phyloP scores from a whole-genome alignment of 2,888 invertebrate species.

The Lissonota sp. region DNA sequence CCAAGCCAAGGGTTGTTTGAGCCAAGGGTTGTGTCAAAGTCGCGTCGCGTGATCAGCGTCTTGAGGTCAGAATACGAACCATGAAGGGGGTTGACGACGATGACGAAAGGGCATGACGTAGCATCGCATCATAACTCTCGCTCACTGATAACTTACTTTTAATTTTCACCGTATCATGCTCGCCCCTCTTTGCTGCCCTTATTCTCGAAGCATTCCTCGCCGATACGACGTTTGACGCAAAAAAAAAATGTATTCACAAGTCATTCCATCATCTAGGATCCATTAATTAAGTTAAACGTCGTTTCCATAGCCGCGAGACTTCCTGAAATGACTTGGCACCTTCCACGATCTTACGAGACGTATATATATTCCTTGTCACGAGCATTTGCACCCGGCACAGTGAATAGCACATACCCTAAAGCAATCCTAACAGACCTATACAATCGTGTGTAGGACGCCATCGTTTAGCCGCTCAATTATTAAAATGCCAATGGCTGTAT shows the following conservation, averaged over 20 bases:
- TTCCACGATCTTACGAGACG: not conserved
- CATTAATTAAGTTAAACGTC: constrained; percentile 47
- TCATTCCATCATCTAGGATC: constrained; percentile 14
- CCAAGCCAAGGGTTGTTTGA: constrained; percentile 14
- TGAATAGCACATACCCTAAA: not conserved
- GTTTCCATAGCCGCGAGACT: not conserved
- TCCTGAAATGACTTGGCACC: not conserved
- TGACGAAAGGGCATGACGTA: not conserved
- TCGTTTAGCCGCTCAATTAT: constrained; percentile 2
- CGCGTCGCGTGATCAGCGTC: constrained; percentile 54
- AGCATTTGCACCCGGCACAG: not conserved
- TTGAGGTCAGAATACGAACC: constrained; percentile 29
- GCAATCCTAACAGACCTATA: not conserved
- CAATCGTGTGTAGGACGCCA: not conserved
- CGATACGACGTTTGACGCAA: constrained; percentile 12
- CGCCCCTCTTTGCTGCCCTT: not conserved
- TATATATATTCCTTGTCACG: not conserved
- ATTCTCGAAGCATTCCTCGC: not conserved
- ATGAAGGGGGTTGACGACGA: constrained; percentile 14
- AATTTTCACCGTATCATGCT: not conserved
- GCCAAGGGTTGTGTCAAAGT: not conserved
- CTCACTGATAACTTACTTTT: constrained; percentile 43
- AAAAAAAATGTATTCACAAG: constrained; percentile 27
- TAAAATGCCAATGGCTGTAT: constrained; percentile 29
- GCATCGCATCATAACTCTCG: constrained; percentile 22